Evolutionary conservation across 1,140 invertebrate species (phyloP).

Genomic region (Drosophila micromelanica): DNA sequence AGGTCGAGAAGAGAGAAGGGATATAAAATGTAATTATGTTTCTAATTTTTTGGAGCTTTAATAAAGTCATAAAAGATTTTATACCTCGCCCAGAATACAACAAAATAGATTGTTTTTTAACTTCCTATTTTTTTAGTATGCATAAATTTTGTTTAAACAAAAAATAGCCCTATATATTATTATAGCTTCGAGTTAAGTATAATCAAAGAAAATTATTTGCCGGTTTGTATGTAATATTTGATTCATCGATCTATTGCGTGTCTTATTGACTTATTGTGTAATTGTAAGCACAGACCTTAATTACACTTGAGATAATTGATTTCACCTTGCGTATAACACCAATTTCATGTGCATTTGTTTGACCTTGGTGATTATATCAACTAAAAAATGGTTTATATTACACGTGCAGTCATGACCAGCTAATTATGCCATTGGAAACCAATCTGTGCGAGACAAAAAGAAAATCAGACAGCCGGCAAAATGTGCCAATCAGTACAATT

Average conservation of each 20-base stretch:
- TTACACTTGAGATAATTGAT: not conserved
- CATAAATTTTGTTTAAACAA: no score
- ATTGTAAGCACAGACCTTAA: not conserved
- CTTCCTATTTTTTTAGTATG: no score
- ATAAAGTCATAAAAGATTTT: no score
- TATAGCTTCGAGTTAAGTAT: no score
- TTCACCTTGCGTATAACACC: slow-evolving; percentile 11
- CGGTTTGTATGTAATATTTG: not conserved
- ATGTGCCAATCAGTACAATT: slow-evolving; percentile 12
- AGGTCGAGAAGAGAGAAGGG: no score
- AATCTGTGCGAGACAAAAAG: not conserved
- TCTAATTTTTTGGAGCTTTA: no score
- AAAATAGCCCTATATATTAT: no score
- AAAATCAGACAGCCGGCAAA: not conserved
- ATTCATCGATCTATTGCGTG: not conserved
- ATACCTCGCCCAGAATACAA: no score
- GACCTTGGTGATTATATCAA: slow-evolving; percentile 27
- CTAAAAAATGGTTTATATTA: not conserved
- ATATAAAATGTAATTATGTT: no score
- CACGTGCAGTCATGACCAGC: slow-evolving; percentile 2
- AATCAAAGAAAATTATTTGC: no score
- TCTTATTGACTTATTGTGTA: no score
- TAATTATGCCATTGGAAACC: slow-evolving; percentile 5
- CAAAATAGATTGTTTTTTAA: no score
- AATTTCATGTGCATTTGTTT: not conserved